Conservation (phyloP, 2,113 vertebrate species). For the Microcebus murinus region DNA sequence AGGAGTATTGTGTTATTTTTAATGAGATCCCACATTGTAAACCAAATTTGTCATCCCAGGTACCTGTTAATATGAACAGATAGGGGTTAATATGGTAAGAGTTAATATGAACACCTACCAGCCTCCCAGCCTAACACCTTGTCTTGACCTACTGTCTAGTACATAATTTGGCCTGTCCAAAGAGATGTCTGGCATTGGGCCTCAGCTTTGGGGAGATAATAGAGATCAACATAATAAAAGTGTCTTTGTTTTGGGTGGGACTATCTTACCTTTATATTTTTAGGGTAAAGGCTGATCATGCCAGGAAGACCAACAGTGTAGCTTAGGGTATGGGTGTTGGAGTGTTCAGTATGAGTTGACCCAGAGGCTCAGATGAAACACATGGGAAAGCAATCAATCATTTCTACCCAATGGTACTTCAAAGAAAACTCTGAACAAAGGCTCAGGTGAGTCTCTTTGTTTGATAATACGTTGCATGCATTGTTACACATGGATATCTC, state of each 20-base stretch:
- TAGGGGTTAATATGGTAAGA: neutral
- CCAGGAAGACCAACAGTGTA: neutral
- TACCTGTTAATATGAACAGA: neutral
- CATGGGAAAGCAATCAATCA: neutral
- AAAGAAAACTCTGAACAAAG: neutral
- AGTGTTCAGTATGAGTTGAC: neutral
- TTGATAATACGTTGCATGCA: neutral
- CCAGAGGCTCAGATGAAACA: neutral
- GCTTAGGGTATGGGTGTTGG: neutral
- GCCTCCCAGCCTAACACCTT: neutral
- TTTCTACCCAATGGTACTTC: neutral
- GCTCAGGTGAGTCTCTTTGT: neutral
- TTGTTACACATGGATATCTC: neutral
- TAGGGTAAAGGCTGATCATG: neutral
- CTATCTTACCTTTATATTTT: neutral
- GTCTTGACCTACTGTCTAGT: no score
- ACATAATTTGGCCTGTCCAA: neutral
- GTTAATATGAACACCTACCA: neutral
- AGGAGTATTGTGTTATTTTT: neutral
- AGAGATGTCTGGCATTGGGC: neutral
- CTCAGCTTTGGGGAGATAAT: neutral
- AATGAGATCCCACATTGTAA: no score
- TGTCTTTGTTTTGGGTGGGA: neutral
- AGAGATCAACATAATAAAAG: neutral
- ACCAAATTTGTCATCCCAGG: neutral